Percentiles rank a stretch among this genome's conserved stretches.
Evolutionary conservation across 2,113 vertebrate species (phyloP).

Genomic region (Myrmecobius fasciatus): DNA sequence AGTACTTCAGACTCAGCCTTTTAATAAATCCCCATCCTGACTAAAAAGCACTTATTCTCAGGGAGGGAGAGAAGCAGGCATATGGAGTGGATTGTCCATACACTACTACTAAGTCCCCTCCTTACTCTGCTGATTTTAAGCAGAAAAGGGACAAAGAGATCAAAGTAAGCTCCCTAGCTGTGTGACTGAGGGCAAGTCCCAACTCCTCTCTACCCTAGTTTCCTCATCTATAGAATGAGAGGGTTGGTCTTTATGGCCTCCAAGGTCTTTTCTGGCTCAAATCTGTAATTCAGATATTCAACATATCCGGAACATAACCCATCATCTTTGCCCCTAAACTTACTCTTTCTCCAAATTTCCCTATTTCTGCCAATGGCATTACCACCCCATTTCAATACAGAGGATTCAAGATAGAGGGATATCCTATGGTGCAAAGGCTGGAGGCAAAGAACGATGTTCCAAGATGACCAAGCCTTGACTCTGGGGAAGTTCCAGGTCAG

Average conservation of each 20-base stretch:
- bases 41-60: background rate
- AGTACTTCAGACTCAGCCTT: constrained; percentile 37
- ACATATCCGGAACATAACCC: background rate
- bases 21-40: constrained; percentile 9
- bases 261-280: background rate
- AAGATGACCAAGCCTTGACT: no score
- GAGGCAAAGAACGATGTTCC: no score
- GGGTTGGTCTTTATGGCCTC: background rate
- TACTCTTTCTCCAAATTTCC: background rate
- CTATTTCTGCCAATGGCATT: background rate
- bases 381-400: background rate
- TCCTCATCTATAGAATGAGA: background rate
- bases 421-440: no score
- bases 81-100: background rate
- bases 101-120: background rate
- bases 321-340: background rate
- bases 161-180: background rate
- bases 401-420: no score
- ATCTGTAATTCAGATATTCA: background rate
- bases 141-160: background rate
- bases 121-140: background rate
- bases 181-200: background rate
- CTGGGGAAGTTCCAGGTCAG: no score
- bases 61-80: background rate
- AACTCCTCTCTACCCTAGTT: background rate